phyloP scores from a whole-genome alignment of 2,797 vertebrate genomes.

The Nyctibius grandis region DNA sequence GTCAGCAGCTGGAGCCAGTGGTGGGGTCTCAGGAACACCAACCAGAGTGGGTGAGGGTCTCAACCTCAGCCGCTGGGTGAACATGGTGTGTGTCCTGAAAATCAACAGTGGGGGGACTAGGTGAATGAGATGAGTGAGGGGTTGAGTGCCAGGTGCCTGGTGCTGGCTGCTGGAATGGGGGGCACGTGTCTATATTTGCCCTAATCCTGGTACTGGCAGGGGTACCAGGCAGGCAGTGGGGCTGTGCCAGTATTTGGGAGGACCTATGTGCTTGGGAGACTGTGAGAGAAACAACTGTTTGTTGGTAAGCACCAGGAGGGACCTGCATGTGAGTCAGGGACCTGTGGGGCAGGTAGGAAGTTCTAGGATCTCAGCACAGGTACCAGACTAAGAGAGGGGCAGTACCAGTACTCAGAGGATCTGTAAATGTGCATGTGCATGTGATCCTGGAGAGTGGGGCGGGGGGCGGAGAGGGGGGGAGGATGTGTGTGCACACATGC shows the following conservation, averaged over 20 bases:
- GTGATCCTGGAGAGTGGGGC: background rate
- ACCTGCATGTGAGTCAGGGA: background rate
- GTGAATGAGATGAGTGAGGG: rapidly evolving
- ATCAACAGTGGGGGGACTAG: rapidly evolving
- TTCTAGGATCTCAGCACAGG: rapidly evolving
- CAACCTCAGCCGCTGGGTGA: background rate
- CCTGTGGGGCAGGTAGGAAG: background rate
- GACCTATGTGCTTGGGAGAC: background rate
- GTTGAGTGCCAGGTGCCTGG: background rate
- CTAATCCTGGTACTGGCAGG: background rate
- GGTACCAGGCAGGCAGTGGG: rapidly evolving
- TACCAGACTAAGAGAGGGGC: too few species aligned
- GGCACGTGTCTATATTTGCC: background rate
- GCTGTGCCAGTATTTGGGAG: background rate
- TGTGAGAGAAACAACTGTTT: background rate
- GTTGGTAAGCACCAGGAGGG: background rate
- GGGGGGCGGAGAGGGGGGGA: too few species aligned
- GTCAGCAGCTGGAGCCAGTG: background rate
- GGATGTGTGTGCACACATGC: rapidly evolving
- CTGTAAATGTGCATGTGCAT: rapidly evolving
- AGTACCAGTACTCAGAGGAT: background rate
- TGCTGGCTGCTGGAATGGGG: background rate
- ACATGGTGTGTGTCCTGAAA: background rate
- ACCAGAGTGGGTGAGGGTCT: rapidly evolving
- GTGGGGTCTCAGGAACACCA: background rate